Conservation (phyloP, 2,888 invertebrate species). For the Neoaliturus tenellus region DNA sequence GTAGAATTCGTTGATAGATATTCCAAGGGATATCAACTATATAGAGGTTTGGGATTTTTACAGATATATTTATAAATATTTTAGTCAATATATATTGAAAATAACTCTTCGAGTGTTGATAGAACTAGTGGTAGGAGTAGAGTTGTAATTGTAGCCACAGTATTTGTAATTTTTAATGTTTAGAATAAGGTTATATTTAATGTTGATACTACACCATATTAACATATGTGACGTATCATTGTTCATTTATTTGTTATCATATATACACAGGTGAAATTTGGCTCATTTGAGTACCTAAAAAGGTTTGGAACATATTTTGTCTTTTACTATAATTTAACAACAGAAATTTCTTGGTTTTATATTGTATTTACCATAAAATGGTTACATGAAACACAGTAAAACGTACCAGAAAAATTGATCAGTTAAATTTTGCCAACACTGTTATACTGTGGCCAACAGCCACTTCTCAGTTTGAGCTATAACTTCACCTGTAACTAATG, state of each 20-base stretch:
- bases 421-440: too few species aligned
- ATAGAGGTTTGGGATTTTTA: slow-evolving; percentile 43
- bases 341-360: too few species aligned
- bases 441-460: too few species aligned
- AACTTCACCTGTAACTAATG: background rate
- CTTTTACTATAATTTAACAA: too few species aligned
- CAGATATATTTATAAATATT: slow-evolving; percentile 2
- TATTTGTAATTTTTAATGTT: slow-evolving; percentile 34
- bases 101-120: slow-evolving; percentile 8
- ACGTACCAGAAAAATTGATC: too few species aligned
- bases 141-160: slow-evolving; percentile 16
- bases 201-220: slow-evolving; percentile 18
- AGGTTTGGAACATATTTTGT: too few species aligned
- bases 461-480: background rate
- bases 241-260: slow-evolving; percentile 6
- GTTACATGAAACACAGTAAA: too few species aligned
- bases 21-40: background rate
- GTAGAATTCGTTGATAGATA: slow-evolving; percentile 29
- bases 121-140: slow-evolving; percentile 38
- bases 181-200: slow-evolving; percentile 32
- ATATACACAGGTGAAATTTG: background rate
- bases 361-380: too few species aligned
- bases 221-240: background rate
- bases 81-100: slow-evolving; percentile 10
- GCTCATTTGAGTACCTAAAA: too few species aligned